Evolutionary conservation across 2,888 invertebrate species (phyloP).

Genomic region (Morinoia aosen): DNA sequence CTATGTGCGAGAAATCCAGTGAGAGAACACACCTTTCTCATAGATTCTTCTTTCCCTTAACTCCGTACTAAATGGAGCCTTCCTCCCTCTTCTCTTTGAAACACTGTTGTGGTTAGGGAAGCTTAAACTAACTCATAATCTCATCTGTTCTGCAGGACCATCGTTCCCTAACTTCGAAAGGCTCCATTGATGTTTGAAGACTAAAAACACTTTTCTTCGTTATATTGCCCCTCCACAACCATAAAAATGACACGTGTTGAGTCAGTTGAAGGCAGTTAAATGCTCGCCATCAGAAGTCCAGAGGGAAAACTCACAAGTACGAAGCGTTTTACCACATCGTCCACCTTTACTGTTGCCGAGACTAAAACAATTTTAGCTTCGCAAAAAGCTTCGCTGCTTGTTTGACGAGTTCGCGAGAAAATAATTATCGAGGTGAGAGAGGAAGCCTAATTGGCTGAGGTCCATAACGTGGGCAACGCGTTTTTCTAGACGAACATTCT

Average conservation of each 20-base stretch:
- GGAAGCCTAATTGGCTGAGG: slow-evolving; percentile 12
- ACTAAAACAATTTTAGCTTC: not conserved
- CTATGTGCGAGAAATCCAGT: no score
- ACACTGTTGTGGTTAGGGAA: no score
- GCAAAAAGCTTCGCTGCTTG: not conserved
- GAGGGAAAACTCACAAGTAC: not conserved
- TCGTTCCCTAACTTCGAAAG: not conserved
- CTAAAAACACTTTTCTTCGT: not conserved
- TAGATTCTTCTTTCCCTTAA: no score
- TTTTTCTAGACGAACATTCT: not conserved
- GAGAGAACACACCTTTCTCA: no score
- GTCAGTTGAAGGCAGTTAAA: no score
- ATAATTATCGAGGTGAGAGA: slow-evolving; percentile 41
- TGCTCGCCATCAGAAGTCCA: not conserved
- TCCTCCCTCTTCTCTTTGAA: no score
- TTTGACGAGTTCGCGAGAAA: not conserved
- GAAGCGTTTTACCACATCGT: not conserved
- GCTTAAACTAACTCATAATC: no score
- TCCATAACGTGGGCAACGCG: not conserved
- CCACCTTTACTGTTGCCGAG: not conserved
- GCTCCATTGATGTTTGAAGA: not conserved
- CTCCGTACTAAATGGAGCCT: no score
- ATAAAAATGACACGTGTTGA: not conserved
- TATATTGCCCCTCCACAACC: not conserved
- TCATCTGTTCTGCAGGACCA: no score